A percentile compares a stretch with the other conserved stretches of the same genome.
These are phyloP conservation scores for Steatocranus sp. DNA, from an alignment of 2,797 vertebrate species.

Conservation along the genomic window DNA sequence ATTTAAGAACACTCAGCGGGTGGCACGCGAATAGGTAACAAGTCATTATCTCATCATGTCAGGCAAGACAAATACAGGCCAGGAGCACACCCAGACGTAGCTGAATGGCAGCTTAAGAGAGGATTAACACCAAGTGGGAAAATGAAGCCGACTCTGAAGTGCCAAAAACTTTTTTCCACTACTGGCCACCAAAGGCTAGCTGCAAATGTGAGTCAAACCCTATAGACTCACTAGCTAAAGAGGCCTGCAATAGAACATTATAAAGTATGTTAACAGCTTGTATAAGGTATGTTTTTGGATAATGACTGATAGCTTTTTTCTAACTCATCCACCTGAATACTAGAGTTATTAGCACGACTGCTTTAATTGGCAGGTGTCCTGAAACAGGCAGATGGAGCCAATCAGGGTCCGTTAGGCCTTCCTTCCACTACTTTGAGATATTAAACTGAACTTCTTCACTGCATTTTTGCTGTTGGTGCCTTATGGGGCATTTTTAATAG, in stretches of 20 bases:
- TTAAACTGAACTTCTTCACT: background rate
- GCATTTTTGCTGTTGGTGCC: background rate
- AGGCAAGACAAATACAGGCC: background rate
- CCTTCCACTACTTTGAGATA: background rate
- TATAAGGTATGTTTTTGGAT: background rate
- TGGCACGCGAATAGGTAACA: background rate
- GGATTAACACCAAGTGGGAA: background rate
- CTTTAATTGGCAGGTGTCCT: background rate
- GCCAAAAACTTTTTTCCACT: background rate
- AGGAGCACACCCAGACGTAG: background rate
- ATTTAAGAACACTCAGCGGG: background rate
- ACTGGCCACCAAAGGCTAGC: background rate
- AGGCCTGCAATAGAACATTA: background rate
- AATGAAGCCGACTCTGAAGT: accelerated
- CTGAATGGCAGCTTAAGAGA: background rate
- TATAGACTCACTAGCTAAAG: background rate
- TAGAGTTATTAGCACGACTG: background rate
- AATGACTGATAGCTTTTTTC: accelerated
- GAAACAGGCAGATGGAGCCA: background rate
- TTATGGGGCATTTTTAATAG: background rate
- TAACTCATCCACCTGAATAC: background rate
- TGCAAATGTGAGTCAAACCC: background rate
- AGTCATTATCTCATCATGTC: constrained; percentile 19
- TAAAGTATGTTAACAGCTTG: background rate
- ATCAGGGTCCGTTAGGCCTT: accelerated